phyloP scores from a whole-genome alignment of 2,888 invertebrate genomes.

The Pristionchus entomophagus region DNA sequence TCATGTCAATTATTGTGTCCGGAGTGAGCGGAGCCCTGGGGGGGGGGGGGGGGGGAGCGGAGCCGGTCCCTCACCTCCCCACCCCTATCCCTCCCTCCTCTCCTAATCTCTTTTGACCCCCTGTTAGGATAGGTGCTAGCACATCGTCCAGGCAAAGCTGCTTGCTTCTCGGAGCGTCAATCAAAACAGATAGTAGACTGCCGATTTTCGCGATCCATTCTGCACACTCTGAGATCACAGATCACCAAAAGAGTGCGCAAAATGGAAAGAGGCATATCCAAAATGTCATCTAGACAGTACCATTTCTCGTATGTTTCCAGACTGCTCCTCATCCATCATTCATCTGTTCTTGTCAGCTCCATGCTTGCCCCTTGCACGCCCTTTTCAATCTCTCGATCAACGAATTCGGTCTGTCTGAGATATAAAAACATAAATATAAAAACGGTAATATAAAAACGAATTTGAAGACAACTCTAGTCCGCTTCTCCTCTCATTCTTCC shows the following conservation, averaged over 20 bases:
- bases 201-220: too few species aligned
- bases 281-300: too few species aligned
- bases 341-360: background rate
- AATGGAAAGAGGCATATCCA: too few species aligned
- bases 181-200: too few species aligned
- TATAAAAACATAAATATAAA: too few species aligned
- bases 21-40: background rate
- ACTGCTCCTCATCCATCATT: background rate
- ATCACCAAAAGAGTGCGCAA: too few species aligned
- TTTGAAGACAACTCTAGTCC: too few species aligned
- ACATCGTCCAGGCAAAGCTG: too few species aligned
- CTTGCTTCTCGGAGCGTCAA: too few species aligned
- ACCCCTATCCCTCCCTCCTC: background rate
- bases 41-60: background rate
- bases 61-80: background rate
- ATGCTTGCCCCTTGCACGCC: background rate
- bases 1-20: slow-evolving; percentile 11
- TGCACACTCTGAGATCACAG: too few species aligned
- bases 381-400: background rate
- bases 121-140: background rate
- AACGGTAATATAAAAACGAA: too few species aligned
- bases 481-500: background rate
- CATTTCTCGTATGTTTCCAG: too few species aligned
- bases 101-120: slow-evolving; percentile 4
- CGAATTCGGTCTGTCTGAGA: background rate